Evolutionary conservation across 1,140 invertebrate species (phyloP), one percentile per base, ranked within the genome.

Genomic region (Heliconius hewitsoni): DNA sequence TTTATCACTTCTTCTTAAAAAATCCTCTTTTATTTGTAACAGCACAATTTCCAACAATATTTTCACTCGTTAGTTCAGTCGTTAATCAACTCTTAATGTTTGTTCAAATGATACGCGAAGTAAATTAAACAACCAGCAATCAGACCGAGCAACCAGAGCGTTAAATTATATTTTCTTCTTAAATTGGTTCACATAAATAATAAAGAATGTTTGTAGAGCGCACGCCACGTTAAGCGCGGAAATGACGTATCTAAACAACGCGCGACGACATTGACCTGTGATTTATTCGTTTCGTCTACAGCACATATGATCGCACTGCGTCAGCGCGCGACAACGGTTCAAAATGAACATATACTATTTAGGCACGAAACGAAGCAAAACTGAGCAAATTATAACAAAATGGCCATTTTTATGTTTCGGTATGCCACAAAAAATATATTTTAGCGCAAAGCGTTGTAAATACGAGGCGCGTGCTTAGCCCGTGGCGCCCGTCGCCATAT

Each of bases 401-500:
- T 30, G 60, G 60, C 23, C 60, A 66, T 30, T 76, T 30, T 46
- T 46, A n/a, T 46, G 3, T 46, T 70, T 50, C 16, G 13, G 57
- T 27, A 77, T 55, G 76, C 78, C 42, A 80, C 70, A 81, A 75
- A 81, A 77, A 71, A 71, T 57, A 78, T 71, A 75, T 74, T 77
- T 77, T 52, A 71, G 80, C 80, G 80, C 50, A 78, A 84, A 83
- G 77, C 81, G 80, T 85, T 90, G 85, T 89, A 88, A 90, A 91
- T 89, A 89, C 37, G 84, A 83, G 84, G 86, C 90, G 92, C 91
- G 92, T 93, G 92, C 86, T 90, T 85, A 85, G 82, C 86, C 89
- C 85, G 85, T 93, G 92, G 91, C 91, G 91, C 81, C 76, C 85
- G 88, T 60, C 92, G 92, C 91, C 92, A 93, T 93, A 92, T 92